Base-by-base conservation (phyloP, 2,797 vertebrate genomes). In the Phoeniculus purpureus region DNA sequence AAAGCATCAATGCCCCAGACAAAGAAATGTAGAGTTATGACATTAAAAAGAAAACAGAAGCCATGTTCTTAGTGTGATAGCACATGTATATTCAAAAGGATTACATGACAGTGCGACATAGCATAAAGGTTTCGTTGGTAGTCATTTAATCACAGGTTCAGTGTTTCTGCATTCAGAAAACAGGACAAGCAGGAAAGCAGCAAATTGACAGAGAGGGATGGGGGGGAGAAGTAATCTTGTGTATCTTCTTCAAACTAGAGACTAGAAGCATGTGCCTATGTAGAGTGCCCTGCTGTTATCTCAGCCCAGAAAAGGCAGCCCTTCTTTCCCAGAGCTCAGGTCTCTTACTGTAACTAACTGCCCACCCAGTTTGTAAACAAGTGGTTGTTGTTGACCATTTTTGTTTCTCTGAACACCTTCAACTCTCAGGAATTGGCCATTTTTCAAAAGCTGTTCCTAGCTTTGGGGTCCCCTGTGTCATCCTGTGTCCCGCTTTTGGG, bases 21-120 rank as follows among this genome's bases (percentile, higher is more conserved):
- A 58, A 20, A 40, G 64, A 50, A 14, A 12, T 22, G 22, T 21
- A 19, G 70, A 47, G 17, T 50, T 81, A 0, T 8, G 47, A 61
- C 32, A 17, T 43, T 1, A 26, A 48, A 61, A 31, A 85, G 58
- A 52, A 85, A 40, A 52, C 0, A 48, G 23, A 32, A 81, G 55
- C 21, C n/a, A 20, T 34, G 2, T 77, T 60, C 17, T 66, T 25
- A 32, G n/a, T 58, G 48, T 37, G 77, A 23, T 56, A 60, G 23
- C 1, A 0, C 10, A 13, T 76, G 48, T 12, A 6, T 15, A 7
- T 32, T 71, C 31, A 66, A 45, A 51, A 45, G 19, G 13, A 29
- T 8, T 15, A 15, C 12, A 8, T 25, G 60, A 21, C 2, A 22
- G 10, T 1, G 12, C 0, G 2, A 4, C 17, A 4, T 13, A 6